Percentiles rank a stretch among this genome's conserved stretches.
These are phyloP conservation scores for Beroe ovata DNA, from an alignment of 37 sponge, comb jelly and placozoan genomes.

Conservation along the genomic window DNA sequence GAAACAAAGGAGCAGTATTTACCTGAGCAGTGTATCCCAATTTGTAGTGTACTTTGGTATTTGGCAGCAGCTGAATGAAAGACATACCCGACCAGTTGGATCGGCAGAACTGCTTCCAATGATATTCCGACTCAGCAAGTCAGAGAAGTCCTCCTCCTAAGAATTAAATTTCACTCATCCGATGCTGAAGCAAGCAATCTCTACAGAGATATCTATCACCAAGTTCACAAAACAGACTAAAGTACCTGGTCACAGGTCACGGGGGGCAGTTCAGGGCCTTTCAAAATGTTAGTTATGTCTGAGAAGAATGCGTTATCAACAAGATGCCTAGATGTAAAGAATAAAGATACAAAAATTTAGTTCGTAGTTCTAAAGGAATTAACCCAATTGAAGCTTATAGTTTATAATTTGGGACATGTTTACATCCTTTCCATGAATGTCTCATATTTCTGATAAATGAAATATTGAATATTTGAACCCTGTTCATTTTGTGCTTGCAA, in stretches of 20 bases:
- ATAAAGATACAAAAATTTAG: not conserved
- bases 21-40: slow-evolving; percentile 53
- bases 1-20: too few species aligned
- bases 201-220: too few species aligned
- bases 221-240: too few species aligned
- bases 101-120: slow-evolving; percentile 32
- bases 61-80: not conserved
- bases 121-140: slow-evolving; percentile 1
- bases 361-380: too few species aligned
- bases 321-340: not conserved
- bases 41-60: slow-evolving; percentile 7
- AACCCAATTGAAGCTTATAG: too few species aligned
- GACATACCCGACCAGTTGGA: slow-evolving; percentile 1
- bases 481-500: too few species aligned
- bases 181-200: not conserved
- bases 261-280: not conserved
- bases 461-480: too few species aligned
- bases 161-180: not conserved
- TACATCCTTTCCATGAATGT: too few species aligned
- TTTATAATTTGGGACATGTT: too few species aligned
- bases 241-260: not conserved
- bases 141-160: slow-evolving; percentile 33
- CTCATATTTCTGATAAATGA: too few species aligned
- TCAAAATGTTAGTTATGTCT: not conserved
- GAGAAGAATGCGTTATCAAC: not conserved